Conservation (phyloP, 2,113 vertebrate species). For the Antechinus flavipes region DNA sequence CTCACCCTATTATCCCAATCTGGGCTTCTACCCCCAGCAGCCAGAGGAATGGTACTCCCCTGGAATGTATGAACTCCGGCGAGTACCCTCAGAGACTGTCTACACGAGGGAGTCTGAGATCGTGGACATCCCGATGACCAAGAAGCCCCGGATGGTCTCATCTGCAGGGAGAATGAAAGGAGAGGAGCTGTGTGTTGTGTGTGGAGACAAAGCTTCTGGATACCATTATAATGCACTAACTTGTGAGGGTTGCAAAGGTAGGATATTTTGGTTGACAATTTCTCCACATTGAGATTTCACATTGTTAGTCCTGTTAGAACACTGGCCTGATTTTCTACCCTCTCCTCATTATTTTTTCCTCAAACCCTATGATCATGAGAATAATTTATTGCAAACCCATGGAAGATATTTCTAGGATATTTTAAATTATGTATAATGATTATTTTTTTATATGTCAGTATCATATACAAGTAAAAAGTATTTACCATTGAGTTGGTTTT, state of each 20-base stretch:
- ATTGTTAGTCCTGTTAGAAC: background rate
- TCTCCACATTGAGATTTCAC: background rate
- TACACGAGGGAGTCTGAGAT: constrained; percentile 89
- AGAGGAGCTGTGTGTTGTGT: constrained; percentile 97
- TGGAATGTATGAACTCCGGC: constrained; percentile 91
- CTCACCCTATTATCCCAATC: constrained; percentile 91
- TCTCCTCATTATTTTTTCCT: background rate
- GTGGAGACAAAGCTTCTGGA: constrained; percentile 97
- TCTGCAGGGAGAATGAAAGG: constrained; percentile 91
- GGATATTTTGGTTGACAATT: background rate
- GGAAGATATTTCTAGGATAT: background rate
- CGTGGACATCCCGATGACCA: constrained; percentile 86
- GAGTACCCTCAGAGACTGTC: constrained; percentile 88
- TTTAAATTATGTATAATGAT: background rate
- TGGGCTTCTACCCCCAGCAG: constrained; percentile 92
- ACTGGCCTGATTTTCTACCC: background rate
- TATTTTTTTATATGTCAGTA: background rate
- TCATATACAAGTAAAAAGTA: background rate
- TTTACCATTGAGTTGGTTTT: background rate
- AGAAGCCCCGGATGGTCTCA: constrained; percentile 88
- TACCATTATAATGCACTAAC: constrained; percentile 99
- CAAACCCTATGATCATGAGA: background rate
- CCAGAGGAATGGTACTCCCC: constrained; percentile 94
- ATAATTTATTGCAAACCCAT: background rate
- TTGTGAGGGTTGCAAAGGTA: constrained; percentile 99